A percentile compares a stretch with the other conserved stretches of the same genome.
Conservation (phyloP, 2,888 invertebrate species). For the Seira ritae region DNA sequence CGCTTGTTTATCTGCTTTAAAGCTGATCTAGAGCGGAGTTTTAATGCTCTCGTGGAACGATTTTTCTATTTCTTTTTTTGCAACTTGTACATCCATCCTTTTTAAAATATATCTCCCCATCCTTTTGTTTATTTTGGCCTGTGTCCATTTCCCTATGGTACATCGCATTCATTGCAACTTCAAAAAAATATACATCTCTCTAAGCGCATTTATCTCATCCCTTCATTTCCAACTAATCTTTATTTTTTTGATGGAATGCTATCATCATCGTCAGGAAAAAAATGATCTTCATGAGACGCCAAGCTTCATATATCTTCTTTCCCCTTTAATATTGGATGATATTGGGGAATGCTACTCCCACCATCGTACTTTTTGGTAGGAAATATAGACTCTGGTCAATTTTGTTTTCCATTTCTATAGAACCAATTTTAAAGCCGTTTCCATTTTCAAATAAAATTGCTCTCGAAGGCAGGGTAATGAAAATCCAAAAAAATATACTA, state of each 20-base stretch:
- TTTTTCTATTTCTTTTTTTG: too few species aligned
- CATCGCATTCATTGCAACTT: not conserved
- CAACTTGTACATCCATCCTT: not conserved
- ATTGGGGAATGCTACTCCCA: too few species aligned
- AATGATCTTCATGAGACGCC: not conserved
- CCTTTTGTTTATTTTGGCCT: conserved; percentile 63
- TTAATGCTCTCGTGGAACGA: too few species aligned
- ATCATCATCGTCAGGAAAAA: not conserved
- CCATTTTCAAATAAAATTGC: too few species aligned
- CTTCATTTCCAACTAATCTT: not conserved
- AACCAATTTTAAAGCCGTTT: too few species aligned
- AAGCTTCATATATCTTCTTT: not conserved
- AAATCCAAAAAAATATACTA: too few species aligned
- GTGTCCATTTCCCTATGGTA: conserved; percentile 47
- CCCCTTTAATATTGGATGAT: too few species aligned
- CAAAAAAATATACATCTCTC: too few species aligned
- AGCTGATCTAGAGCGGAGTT: not conserved
- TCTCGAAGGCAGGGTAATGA: too few species aligned
- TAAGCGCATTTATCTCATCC: not conserved
- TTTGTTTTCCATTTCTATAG: too few species aligned
- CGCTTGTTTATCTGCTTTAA: not conserved
- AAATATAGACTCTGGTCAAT: too few species aligned
- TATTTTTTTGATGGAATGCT: conserved; percentile 11
- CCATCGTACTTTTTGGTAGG: too few species aligned
- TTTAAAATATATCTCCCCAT: conserved; percentile 20